Conservation (phyloP, 2,888 invertebrate genomes). For the Ametastegia equiseti region DNA sequence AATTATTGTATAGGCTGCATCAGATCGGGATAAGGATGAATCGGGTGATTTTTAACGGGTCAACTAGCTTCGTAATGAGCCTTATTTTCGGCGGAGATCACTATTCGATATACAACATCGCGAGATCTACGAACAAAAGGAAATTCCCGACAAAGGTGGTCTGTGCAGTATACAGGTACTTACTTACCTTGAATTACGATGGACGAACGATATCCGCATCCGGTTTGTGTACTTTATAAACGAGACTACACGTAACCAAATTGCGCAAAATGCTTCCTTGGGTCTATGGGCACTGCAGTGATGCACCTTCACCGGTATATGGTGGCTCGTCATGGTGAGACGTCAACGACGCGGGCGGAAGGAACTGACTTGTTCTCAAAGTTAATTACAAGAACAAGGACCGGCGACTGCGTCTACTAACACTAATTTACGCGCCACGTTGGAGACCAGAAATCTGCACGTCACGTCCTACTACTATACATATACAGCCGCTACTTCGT, state of each 20-base stretch:
- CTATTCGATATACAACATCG: not conserved
- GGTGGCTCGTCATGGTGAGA: not conserved
- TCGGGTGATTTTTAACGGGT: not conserved
- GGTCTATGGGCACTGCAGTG: not conserved
- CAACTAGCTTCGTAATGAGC: not conserved
- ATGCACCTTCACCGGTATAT: too few species aligned
- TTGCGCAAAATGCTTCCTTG: constrained; percentile 3
- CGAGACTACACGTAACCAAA: not conserved
- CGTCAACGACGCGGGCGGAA: constrained; percentile 14
- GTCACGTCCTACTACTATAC: constrained; percentile 2
- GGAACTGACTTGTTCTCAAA: constrained; percentile 34
- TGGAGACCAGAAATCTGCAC: not conserved
- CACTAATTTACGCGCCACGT: constrained; percentile 14
- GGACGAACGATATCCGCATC: constrained; percentile 11
- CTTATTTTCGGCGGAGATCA: not conserved
- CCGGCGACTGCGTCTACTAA: not conserved
- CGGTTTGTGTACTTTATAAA: constrained; percentile 11
- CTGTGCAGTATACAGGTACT: not conserved
- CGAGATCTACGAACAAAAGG: constrained; percentile 17
- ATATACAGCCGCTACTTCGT: too few species aligned
- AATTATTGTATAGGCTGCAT: not conserved
- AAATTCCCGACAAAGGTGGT: not conserved
- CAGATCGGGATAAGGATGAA: constrained; percentile 15
- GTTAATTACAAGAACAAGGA: constrained; percentile 20
- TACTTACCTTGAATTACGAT: constrained; percentile 7